Base-by-base conservation (phyloP, 2,888 invertebrate species). In the Dioctria linearis region DNA sequence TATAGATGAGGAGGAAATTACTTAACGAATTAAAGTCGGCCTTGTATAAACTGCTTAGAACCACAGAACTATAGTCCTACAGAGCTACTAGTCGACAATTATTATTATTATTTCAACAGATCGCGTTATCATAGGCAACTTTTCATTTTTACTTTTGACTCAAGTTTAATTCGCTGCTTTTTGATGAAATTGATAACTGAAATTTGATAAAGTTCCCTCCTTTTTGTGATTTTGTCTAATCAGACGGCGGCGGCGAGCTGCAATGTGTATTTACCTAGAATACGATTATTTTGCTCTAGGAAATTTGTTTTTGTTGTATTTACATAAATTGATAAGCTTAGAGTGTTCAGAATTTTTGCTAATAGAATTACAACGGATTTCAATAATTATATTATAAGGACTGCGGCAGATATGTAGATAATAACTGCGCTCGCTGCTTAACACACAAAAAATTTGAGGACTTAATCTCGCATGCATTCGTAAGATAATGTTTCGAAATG, bases 101-200 rank as follows among this genome's bases (percentile, higher is more conserved):
- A 11, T 6, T 11, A 54, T 11, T 54, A n/a, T 54, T 54, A 54
- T 54, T 25, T 0, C 25, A 25, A 2, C 25, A 25, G 25, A 25
- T 25, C 25, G 25, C 25, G 25, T 25, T n/a, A 54, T 54, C 54
- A 11, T 0, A 6, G n/a, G 11, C 6, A 54, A 8, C 3, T 54
- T 54, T 54, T 1, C 54, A 54, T 11, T 54, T n/a, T n/a, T 46
- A 8, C 54, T 54, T 54, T n/a, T n/a, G 5, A 8, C 54, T 54
- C 11, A n/a, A 54, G 11, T 54, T 54, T 54, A 54, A 8, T 54
- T 61, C 25, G 57, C 57, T 4, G n/a, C 61, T 13, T 11, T 54
- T 54, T n/a, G 54, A 54, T 54, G 54, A 61, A 61, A 61, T 61
- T 61, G 61, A 61, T 25, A 25, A 25, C 25, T 25, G 25, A 25